Base-by-base conservation (phyloP, 2,888 invertebrate genomes). In the Lathronympha strigana region DNA sequence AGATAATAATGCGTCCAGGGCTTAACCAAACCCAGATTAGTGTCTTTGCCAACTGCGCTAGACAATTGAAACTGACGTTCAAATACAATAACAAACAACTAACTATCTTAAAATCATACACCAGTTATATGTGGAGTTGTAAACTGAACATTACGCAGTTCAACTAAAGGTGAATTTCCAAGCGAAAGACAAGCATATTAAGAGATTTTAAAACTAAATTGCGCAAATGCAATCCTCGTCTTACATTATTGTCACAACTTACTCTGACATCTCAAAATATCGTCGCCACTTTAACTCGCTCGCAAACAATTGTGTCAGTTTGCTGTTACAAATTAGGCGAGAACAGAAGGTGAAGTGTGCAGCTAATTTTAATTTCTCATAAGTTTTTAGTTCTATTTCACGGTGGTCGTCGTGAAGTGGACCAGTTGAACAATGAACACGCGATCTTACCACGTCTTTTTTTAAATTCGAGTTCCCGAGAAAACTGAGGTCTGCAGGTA, bases 211-310 rank as follows among this genome's bases (percentile, higher is more conserved):
- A 31, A 31, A 57, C 43, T 11, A 28, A 9, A 9, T 19, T 6
- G 31, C 28, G 21, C 31, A 45, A 49, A 64, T 60, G 64, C 45
- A 64, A 60, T 60, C 36, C 40, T 43, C 49, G 38, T 40, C 60
- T 43, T 47, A 38, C 58, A 61, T 49, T 57, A 64, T 40, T 61
- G 60, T 66, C 66, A 66, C 58, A 64, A 64, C 61, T 60, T 38
- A 66, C 47, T 66, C 54, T 49, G 60, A 66, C 66, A 49, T 58
- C 51, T 60, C 64, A 36, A 58, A 64, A 64, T 60, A 64, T 53
- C 36, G 64, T 25, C 53, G 17, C 66, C 47, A 47, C 47, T 54
- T 60, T 53, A 58, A 53, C 58, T 49, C 54, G 28, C 36, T 60
- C 23, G 36, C 53, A 61, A 66, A 60, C 66, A 60, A 61, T 66